These are phyloP conservation scores for Leptocoma aspasia DNA, from an alignment of 2,113 vertebrate genomes.

Conservation along the genomic window DNA sequence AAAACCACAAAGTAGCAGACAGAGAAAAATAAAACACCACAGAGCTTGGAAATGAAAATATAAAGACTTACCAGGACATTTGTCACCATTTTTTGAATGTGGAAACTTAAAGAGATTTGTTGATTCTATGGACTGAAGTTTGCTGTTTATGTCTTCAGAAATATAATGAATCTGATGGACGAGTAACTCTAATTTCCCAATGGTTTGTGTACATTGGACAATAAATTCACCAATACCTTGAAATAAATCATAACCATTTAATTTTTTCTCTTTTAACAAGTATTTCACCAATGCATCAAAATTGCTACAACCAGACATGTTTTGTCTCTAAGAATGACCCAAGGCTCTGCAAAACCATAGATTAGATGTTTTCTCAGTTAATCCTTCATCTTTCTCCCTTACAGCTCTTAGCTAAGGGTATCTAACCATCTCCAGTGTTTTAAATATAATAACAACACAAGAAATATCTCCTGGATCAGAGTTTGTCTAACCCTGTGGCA, in stretches of 20 bases:
- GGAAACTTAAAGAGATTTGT: slow-evolving; percentile 85
- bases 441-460: background rate
- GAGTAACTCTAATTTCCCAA: slow-evolving; percentile 83
- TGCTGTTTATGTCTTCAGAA: slow-evolving; percentile 77
- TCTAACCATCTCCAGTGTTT: background rate
- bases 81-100: slow-evolving; percentile 23
- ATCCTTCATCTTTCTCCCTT: background rate
- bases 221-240: slow-evolving; percentile 86
- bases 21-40: background rate
- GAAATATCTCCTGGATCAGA: background rate
- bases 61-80: slow-evolving; percentile 79
- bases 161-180: slow-evolving; percentile 84
- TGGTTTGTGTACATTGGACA: slow-evolving; percentile 66
- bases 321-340: background rate
- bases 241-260: background rate
- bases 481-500: background rate
- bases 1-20: background rate
- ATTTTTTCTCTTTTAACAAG: background rate
- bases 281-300: background rate
- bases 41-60: background rate
- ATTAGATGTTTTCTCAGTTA: background rate
- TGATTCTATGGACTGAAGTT: slow-evolving; percentile 77
- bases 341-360: background rate
- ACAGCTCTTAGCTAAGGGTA: background rate
- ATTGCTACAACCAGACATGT: background rate